A percentile compares a stretch with the other conserved stretches of the same genome.
Conservation (phyloP, 1,140 invertebrate species). For the Drosophila bipectinata region DNA sequence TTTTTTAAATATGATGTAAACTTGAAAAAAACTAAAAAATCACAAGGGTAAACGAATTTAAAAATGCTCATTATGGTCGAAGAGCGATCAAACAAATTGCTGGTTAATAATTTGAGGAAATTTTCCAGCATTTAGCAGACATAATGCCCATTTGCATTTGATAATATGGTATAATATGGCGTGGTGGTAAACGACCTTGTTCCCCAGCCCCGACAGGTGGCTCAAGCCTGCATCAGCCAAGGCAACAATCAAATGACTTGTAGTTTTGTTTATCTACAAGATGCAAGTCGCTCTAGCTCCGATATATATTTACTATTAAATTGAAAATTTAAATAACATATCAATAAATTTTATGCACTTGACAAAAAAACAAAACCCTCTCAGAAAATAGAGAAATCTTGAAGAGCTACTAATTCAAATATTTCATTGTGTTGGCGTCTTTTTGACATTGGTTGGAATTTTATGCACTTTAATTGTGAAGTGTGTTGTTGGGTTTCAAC, state of each 20-base stretch:
- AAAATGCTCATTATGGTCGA: background rate
- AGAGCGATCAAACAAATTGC: slow-evolving; percentile 17
- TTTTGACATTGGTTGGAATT: slow-evolving; percentile 64
- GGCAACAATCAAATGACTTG: slow-evolving; percentile 1
- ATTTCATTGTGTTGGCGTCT: slow-evolving; percentile 40
- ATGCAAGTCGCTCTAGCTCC: background rate
- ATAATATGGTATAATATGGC: slow-evolving; percentile 18
- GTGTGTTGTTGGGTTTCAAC: slow-evolving; percentile 55
- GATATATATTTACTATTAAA: background rate
- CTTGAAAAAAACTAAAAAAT: background rate
- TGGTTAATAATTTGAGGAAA: slow-evolving; percentile 28
- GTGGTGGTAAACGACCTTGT: slow-evolving; percentile 46
- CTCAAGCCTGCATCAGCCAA: background rate
- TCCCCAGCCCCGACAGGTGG: slow-evolving; percentile 11
- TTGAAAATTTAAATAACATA: background rate
- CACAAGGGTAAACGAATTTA: background rate
- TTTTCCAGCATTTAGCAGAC: slow-evolving; percentile 45
- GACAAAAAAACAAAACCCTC: slow-evolving; percentile 1
- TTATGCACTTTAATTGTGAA: slow-evolving; percentile 49
- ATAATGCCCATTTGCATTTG: slow-evolving; percentile 46
- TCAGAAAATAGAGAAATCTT: background rate
- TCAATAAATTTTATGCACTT: background rate
- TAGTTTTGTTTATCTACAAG: no score
- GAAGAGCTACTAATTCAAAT: slow-evolving; percentile 15
- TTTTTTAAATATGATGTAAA: no score